Base-by-base conservation (phyloP, 2,113 vertebrate genomes). In the Globicephala melas region DNA sequence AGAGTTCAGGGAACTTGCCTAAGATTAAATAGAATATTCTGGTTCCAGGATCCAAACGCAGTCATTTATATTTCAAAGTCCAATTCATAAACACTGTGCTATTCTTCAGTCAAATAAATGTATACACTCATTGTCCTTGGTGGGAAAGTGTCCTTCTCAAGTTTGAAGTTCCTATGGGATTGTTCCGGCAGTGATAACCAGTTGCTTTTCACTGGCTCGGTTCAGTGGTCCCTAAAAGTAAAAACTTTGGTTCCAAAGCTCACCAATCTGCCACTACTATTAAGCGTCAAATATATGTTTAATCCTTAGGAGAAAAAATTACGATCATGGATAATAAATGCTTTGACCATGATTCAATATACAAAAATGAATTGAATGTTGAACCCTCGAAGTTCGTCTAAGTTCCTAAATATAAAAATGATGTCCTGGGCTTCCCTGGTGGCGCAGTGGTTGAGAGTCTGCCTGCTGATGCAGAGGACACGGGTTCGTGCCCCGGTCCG, bases 361-460 rank as follows among this genome's bases (percentile, higher is more conserved):
- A 76, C n/a, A 86, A 88, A 92, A 80, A 36, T 47, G 23, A 55
- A 79, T 62, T 71, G 63, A 86, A 96, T 6, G 12, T 65, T 81
- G 28, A 8, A 58, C 36, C 87, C 80, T 97, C 20, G 41, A 53
- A 60, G 13, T 90, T 90, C 2, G n/a, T 28, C 21, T 81, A 55
- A 12, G 38, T 93, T 81, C 68, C 21, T 76, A 84, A 84, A 55
- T 82, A 89, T 76, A 81, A 97, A 90, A 92, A n/a, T 70, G 18
- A 38, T 71, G n/a, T 1, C 26, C 20, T 65, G 41, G 41, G 41
- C 41, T 41, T 41, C 41, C 41, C 41, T 41, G 6, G 41, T 41
- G 41, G 41, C 41, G 41, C 41, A 41, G 41, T 41, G 41, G 41
- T 41, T 41, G 41, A 41, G 41, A 41, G 41, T 41, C 41, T 7